Evolutionary conservation across 2,113 vertebrate genomes (phyloP).

Genomic region (Apeltes quadracus): DNA sequence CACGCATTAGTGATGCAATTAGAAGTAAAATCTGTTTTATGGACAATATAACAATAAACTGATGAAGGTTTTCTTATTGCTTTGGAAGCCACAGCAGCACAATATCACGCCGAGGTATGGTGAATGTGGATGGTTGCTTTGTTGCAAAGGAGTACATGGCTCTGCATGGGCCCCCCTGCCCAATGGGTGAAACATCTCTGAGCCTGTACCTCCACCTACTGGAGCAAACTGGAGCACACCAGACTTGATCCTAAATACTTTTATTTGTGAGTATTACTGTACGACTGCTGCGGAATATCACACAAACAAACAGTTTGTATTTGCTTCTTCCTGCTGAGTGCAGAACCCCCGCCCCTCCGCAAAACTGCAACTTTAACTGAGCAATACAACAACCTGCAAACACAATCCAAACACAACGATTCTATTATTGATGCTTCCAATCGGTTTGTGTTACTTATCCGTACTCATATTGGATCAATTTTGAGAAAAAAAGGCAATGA

Average conservation of each 20-base stretch:
- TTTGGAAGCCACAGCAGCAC: slow-evolving; percentile 13
- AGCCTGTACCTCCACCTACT: slow-evolving; percentile 54
- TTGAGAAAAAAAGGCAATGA: no score
- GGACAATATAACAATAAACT: background rate
- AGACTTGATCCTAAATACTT: background rate
- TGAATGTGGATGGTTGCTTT: background rate
- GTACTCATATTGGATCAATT: no score
- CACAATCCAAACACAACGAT: no score
- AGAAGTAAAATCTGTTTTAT: background rate
- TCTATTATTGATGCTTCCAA: no score
- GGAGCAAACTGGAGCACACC: slow-evolving; percentile 22
- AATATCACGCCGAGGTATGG: background rate
- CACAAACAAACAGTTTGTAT: background rate
- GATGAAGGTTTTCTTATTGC: background rate
- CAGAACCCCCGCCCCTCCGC: background rate
- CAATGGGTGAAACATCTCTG: background rate
- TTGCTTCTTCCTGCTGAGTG: slow-evolving; percentile 19
- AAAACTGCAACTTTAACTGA: background rate
- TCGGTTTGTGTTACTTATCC: no score
- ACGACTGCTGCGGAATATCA: slow-evolving; percentile 3
- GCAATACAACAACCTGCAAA: slow-evolving; percentile 5
- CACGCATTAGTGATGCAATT: background rate
- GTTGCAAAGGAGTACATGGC: background rate
- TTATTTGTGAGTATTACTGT: background rate
- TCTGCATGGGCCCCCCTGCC: background rate